Base-by-base conservation (phyloP, 2,888 invertebrate species). In the Epinotia demarniana region DNA sequence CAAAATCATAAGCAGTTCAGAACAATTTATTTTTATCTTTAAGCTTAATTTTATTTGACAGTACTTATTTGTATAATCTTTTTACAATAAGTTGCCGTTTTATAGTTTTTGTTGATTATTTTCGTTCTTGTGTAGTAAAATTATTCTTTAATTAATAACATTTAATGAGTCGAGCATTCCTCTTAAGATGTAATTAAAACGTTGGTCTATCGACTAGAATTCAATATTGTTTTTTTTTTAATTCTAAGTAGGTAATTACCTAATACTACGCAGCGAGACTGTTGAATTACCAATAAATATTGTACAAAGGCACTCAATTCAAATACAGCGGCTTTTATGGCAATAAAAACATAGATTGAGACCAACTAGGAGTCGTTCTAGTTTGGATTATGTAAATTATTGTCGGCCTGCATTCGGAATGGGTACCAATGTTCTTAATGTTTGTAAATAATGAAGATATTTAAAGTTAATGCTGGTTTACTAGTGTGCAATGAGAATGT, bases 351-450 rank as follows among this genome's bases (percentile, higher is more conserved):
- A 66, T 60, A 71, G 71, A 75, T 75, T 75, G 66, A 75, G 66
- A 61, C 71, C 75, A 70, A 71, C 75, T 75, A 75, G 66, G 64
- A 66, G 53, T 61, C 66, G 71, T 60, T 74, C 33, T 33, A 71
- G 60, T 71, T 71, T 55, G 70, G 66, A 71, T 75, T 75, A 75
- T 75, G 75, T 75, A 75, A 75, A 75, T 75, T 71, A n/a, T 19
- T 63, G 60, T 66, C 75, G 53, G 66, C 73, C 64, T 72, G 69
- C 43, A 78, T 73, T 75, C 66, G 61, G 66, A 75, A 77, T 77
- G 71, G 70, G 63, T 74, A 73, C 74, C 73, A 68, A 76, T 78
- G 75, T 70, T 77, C 73, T 77, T 80, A 78, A 80, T 73, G 79
- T 62, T 64, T 49, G 69, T 75, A 71, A 57, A 70, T 76, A 75